Percentiles rank a stretch among this genome's conserved stretches.
These are phyloP conservation scores for Myotis lucifugus DNA, from an alignment of 2,113 vertebrate species.

Conservation along the genomic window DNA sequence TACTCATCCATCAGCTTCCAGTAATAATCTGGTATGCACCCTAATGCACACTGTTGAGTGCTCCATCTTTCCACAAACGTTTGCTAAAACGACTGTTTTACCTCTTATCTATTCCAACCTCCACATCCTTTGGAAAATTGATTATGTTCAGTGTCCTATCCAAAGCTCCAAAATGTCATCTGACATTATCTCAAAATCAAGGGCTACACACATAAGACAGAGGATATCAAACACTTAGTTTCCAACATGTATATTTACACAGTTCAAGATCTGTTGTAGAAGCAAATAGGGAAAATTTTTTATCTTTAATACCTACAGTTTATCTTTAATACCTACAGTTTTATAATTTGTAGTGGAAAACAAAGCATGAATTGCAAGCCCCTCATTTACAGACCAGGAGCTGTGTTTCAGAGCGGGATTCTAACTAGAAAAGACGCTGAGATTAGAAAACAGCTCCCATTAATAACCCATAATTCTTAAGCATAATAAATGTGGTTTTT, in stretches of 20 bases:
- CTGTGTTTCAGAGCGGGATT: not conserved
- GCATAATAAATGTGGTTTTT: not conserved
- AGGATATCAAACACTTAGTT: not conserved
- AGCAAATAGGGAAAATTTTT: not conserved
- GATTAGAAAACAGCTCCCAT: not conserved
- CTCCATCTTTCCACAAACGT: constrained; percentile 34
- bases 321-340: not conserved
- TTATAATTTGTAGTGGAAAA: not conserved
- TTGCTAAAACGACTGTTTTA: not conserved
- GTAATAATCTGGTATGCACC: not conserved
- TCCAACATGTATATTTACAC: not conserved
- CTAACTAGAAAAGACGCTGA: not conserved
- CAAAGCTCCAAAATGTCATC: constrained; percentile 14
- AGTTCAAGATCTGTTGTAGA: not conserved
- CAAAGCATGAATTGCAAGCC: not conserved
- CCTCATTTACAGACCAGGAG: not conserved
- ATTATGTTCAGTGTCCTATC: not conserved
- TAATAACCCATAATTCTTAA: not conserved
- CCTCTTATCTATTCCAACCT: not conserved
- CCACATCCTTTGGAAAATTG: not conserved
- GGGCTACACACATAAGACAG: not conserved
- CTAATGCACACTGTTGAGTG: not conserved
- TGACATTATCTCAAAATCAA: constrained; percentile 42
- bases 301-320: not conserved
- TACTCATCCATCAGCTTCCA: constrained; percentile 50